Base-by-base conservation (phyloP, 2,888 invertebrate species). In the Arctia plantaginis region DNA sequence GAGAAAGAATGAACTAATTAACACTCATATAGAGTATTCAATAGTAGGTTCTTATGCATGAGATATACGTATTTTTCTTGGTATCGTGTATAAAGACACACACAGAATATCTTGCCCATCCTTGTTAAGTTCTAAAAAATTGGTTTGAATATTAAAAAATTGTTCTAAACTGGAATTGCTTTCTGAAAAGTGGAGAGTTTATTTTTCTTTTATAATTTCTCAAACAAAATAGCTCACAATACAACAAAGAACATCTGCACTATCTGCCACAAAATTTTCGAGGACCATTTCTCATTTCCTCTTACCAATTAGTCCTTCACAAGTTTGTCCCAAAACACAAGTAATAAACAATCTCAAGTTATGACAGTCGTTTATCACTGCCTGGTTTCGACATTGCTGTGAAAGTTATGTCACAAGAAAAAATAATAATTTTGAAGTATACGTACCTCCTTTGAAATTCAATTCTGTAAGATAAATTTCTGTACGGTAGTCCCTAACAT, bases 311-410 rank as follows among this genome's bases (percentile, higher is more conserved):
- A 84, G 76, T 77, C 71, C 80, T 73, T 77, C 71, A 69, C 75
- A 83, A 82, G 78, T 82, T 84, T 79, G 78, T 84, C 83, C 69
- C 74, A 77, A 84, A 78, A 72, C 70, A 75, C 69, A 76, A 75
- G 76, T 80, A 47, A 82, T 82, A 82, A 77, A 83, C 80, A 83
- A 83, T 83, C 75, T 73, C 70, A 79, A 83, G 77, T 81, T 78
- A 71, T 66, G 69, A 71, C 73, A 71, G 74, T 76, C 78, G 83
- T 83, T 83, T 77, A 76, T 83, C 83, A 81, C 39, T 74, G 62
- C 65, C 62, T 66, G 65, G 67, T 77, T 78, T 77, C 55, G 76
- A 73, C 77, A 51, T 77, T 65, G 44, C 70, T 47, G 44, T 33
- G 74, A 44, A 73, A 71, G 20, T 70, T 55, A 64, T 65, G 27